Evolutionary conservation across 2,888 invertebrate species (phyloP), one percentile per base, ranked within the genome.

Genomic region (Notodromas monacha): DNA sequence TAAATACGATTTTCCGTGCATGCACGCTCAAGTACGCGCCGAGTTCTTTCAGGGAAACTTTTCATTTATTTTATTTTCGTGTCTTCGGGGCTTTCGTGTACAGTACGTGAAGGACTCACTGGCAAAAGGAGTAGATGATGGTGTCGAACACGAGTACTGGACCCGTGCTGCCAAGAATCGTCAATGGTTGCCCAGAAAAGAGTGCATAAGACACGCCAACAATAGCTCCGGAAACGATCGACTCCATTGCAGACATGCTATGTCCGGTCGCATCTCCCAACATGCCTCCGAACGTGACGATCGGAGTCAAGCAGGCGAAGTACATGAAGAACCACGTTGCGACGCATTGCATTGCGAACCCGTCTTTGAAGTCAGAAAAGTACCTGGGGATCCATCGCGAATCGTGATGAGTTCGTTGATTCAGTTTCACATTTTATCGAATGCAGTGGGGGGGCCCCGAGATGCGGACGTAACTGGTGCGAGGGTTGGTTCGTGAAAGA

Each of bases 121-220:
- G 55, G 56, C 86, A 86, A 54, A 89, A 77, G 44, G 81, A 76
- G 48, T 63, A 86, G 30, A 89, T 70, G 42, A 92, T 92, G n/a
- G 84, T 79, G 56, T 86, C 86, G 49, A 89, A 86, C 16, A 89
- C 84, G 38, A 86, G 56, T 1, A 86, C 84, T n/a, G 86, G 86
- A 14, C 86, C 86, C 4, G 86, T 89, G 3, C 81, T 84, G 14
- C 86, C 86, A 38, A 89, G 58, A 45, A 86, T 74, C 5, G 81
- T 89, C 31, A 86, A 53, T 3, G 86, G 86, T 50, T 86, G 86
- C 1, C 86, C 86, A 37, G 81, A 74, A 54, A 84, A 86, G 39
- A 89, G 63, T 12, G 81, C 84, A 46, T 86, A 86, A 3, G 72
- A 65, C 44, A 86, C 60, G n/a, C 86, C 86, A 46, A 81, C 84